These are phyloP conservation scores for Hydraecia micacea DNA, from an alignment of 2,888 invertebrate genomes.

Conservation along the genomic window DNA sequence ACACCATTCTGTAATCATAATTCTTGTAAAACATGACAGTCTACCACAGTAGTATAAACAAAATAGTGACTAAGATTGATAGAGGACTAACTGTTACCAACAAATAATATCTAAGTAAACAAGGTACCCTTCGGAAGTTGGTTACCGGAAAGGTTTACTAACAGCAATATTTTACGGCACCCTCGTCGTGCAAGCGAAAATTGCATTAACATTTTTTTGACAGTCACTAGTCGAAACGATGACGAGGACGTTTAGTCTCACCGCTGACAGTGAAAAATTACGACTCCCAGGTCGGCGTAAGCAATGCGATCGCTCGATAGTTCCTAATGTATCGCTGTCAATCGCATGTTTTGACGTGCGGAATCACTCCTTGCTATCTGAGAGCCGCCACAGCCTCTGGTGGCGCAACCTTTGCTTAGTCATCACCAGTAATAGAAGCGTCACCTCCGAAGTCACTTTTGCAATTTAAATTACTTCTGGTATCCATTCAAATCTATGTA, in stretches of 20 bases:
- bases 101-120: slow-evolving; percentile 75
- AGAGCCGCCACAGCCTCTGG: slow-evolving; percentile 70
- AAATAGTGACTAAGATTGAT: slow-evolving; percentile 68
- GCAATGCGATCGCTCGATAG: slow-evolving; percentile 85
- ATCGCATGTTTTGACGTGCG: slow-evolving; percentile 87
- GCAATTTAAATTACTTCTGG: slow-evolving; percentile 76
- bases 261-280: slow-evolving; percentile 89
- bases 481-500: slow-evolving; percentile 45
- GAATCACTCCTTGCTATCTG: slow-evolving; percentile 84
- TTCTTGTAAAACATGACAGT: slow-evolving; percentile 76
- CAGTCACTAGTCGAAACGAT: slow-evolving; percentile 86
- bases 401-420: slow-evolving; percentile 79
- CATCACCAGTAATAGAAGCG: slow-evolving; percentile 80
- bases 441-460: slow-evolving; percentile 73
- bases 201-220: slow-evolving; percentile 87
- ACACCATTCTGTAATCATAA: slow-evolving; percentile 72
- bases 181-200: slow-evolving; percentile 79
- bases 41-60: slow-evolving; percentile 64
- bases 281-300: slow-evolving; percentile 80
- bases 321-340: slow-evolving; percentile 89
- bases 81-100: slow-evolving; percentile 70
- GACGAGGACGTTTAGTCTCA: slow-evolving; percentile 86
- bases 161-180: slow-evolving; percentile 78
- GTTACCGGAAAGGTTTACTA: slow-evolving; percentile 68
- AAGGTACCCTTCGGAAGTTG: slow-evolving; percentile 68